These are phyloP conservation scores for Drosophila macrospina DNA, from an alignment of 2,888 invertebrate species.

Conservation along the genomic window DNA sequence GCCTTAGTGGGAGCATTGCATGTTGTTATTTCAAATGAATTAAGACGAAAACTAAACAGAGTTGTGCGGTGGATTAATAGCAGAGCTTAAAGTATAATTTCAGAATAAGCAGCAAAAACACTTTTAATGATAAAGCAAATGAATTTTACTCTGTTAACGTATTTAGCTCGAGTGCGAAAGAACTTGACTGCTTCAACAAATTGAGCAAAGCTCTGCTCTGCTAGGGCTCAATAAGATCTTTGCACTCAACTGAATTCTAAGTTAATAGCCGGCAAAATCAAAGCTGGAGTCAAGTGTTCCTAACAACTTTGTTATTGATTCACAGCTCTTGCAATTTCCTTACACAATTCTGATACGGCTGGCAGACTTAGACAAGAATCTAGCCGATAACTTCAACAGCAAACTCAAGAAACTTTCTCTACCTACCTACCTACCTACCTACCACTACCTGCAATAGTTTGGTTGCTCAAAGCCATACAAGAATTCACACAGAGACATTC, in stretches of 20 bases:
- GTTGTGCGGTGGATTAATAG: not conserved
- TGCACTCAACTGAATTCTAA: not conserved
- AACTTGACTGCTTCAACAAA: not conserved
- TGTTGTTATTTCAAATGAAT: conserved; percentile 11
- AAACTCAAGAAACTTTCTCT: conserved; percentile 55
- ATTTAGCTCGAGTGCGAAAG: no score
- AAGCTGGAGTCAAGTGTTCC: conserved; percentile 2
- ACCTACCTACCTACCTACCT: conserved; percentile 69
- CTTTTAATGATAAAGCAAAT: no score
- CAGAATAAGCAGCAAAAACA: no score
- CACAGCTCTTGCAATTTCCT: conserved; percentile 25
- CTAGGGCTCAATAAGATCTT: not conserved
- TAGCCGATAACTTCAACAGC: conserved; percentile 59
- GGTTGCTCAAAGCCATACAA: conserved; percentile 3
- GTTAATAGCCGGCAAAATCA: conserved; percentile 5
- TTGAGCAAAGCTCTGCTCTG: not conserved
- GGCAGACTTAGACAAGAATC: conserved; percentile 32
- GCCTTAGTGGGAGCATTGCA: no score
- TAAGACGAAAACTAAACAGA: conserved; percentile 4
- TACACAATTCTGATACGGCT: conserved; percentile 14
- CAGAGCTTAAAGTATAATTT: not conserved
- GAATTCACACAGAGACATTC: not conserved
- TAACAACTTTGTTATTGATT: conserved; percentile 31
- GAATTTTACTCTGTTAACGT: no score
- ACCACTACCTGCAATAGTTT: conserved; percentile 57